Evolutionary conservation across 2,113 vertebrate genomes (phyloP).

Genomic region (Martes martes): DNA sequence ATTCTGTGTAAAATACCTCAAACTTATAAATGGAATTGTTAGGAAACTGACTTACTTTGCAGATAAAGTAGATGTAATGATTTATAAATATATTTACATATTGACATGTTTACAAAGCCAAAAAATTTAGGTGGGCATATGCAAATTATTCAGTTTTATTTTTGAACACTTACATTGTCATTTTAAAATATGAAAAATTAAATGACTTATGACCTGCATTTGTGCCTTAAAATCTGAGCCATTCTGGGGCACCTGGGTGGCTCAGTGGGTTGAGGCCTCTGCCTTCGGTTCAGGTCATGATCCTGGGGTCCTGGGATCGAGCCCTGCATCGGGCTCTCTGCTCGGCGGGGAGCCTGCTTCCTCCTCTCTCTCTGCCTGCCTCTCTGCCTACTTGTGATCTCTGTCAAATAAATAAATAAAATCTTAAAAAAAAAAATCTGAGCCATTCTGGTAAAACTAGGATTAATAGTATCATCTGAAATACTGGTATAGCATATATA

Average conservation of each 20-base stretch:
- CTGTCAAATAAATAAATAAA: too few species aligned
- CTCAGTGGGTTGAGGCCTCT: too few species aligned
- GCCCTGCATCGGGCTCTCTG: too few species aligned
- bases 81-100: background rate
- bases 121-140: background rate
- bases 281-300: too few species aligned
- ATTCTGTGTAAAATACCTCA: background rate
- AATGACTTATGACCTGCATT: background rate
- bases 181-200: constrained; percentile 2
- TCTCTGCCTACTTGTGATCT: too few species aligned
- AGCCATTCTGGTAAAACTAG: background rate
- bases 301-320: too few species aligned
- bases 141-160: background rate
- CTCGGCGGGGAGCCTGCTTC: too few species aligned
- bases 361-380: too few species aligned
- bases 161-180: background rate
- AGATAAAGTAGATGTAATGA: background rate
- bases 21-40: background rate
- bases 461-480: background rate
- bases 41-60: background rate
- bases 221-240: background rate
- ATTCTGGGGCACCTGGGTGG: background rate
- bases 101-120: background rate
- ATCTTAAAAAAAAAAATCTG: background rate
- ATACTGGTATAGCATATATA: background rate